A percentile compares a stretch with the other conserved stretches of the same genome.
phyloP scores from a whole-genome alignment of 2,797 vertebrate species.

The Holocentrus rufus region DNA sequence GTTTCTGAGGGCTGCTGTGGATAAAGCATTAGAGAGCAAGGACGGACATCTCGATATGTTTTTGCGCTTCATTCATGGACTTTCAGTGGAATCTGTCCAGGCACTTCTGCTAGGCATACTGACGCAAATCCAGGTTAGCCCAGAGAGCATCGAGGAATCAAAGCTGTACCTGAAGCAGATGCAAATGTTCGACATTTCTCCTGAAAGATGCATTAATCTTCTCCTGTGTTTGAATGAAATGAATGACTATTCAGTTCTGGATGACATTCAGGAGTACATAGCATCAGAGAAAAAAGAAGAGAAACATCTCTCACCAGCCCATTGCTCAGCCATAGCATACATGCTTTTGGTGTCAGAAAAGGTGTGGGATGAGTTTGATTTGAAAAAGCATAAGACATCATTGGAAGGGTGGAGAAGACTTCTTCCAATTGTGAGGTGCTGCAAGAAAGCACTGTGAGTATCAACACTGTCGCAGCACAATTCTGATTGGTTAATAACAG shows the following conservation, averaged over 20 bases:
- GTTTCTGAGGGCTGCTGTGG: conserved; percentile 1
- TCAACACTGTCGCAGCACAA: background rate
- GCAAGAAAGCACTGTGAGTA: background rate
- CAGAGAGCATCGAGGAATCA: conserved; percentile 13
- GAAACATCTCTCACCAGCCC: conserved; percentile 1
- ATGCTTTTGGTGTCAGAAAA: conserved; percentile 10
- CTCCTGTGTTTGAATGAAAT: conserved; percentile 22
- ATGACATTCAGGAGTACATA: conserved; percentile 4
- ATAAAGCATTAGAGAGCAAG: conserved; percentile 5
- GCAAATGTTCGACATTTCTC: background rate
- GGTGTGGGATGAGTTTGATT: conserved; percentile 10
- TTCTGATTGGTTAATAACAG: background rate
- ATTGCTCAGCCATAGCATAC: conserved; percentile 11
- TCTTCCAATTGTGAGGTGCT: background rate
- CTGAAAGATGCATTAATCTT: conserved; percentile 9
- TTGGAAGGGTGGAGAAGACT: conserved; percentile 3
- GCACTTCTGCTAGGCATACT: background rate
- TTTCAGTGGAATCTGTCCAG: conserved; percentile 8
- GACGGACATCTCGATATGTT: conserved; percentile 20
- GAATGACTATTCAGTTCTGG: conserved; percentile 17
- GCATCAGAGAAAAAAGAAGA: background rate
- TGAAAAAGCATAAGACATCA: conserved; percentile 15
- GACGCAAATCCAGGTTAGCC: background rate
- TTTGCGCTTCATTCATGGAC: conserved; percentile 12
- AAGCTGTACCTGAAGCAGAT: conserved; percentile 10